Conservation (phyloP, 2,888 invertebrate genomes). For the Biston betularia region DNA sequence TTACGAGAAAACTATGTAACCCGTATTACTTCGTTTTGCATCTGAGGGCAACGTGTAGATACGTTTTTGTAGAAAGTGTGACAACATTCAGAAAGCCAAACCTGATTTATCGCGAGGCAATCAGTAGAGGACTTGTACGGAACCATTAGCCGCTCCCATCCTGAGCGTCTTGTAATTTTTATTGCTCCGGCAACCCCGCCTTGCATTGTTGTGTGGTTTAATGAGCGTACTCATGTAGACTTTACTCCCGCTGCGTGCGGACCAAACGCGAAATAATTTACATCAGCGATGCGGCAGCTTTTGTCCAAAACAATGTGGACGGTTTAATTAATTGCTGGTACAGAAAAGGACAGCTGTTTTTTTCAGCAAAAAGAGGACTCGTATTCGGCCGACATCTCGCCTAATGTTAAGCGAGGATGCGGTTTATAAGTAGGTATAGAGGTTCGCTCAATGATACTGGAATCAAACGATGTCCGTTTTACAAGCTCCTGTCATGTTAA, state of each 20-base stretch:
- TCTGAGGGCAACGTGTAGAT: too few relatives aligned
- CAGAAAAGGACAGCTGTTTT: constrained; percentile 1
- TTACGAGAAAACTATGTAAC: too few relatives aligned
- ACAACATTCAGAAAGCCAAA: constrained; percentile 37
- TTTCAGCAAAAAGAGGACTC: background rate
- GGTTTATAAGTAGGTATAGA: too few relatives aligned
- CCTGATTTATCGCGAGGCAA: constrained; percentile 59
- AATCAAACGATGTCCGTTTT: too few relatives aligned
- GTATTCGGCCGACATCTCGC: too few relatives aligned
- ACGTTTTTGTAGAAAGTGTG: constrained; percentile 22
- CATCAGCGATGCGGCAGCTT: constrained; percentile 47
- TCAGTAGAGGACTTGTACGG: constrained; percentile 63
- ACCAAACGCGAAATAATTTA: constrained; percentile 48
- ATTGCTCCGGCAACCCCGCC: constrained; percentile 76
- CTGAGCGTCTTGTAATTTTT: constrained; percentile 79
- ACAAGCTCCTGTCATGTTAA: too few relatives aligned
- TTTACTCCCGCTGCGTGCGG: constrained; percentile 55
- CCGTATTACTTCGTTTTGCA: too few relatives aligned
- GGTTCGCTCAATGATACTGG: too few relatives aligned
- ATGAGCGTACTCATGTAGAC: constrained; percentile 66
- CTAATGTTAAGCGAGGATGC: too few relatives aligned
- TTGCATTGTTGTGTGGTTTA: constrained; percentile 78
- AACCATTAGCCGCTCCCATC: constrained; percentile 81
- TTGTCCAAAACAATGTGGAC: constrained; percentile 34
- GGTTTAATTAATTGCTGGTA: constrained; percentile 14